phyloP scores from a whole-genome alignment of 1,140 invertebrate genomes.

The Macrotrachela quadricornifera region DNA sequence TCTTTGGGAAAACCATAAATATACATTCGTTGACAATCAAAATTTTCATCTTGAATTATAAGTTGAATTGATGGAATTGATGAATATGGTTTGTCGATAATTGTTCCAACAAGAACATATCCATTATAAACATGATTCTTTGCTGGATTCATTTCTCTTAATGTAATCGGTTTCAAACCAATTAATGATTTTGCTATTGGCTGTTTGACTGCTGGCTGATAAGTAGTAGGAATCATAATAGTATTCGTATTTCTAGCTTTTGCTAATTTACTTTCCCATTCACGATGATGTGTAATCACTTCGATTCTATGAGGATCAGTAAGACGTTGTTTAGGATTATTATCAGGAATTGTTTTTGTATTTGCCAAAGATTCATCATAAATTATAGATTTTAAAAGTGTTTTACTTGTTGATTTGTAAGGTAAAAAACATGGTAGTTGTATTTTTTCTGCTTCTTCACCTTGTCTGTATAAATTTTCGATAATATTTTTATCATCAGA shows the following conservation, averaged over 20 bases:
- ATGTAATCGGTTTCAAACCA: neutral
- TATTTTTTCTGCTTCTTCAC: neutral
- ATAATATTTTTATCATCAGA: too few relatives aligned
- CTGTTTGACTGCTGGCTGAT: neutral
- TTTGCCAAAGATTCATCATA: too few relatives aligned
- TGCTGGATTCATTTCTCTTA: neutral
- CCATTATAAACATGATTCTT: neutral
- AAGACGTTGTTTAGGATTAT: too few relatives aligned
- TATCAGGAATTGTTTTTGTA: too few relatives aligned
- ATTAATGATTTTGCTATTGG: neutral
- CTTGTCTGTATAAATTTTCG: neutral
- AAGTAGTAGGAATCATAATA: neutral
- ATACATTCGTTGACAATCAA: neutral
- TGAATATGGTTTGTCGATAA: neutral
- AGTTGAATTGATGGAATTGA: neutral
- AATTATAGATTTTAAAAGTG: too few relatives aligned
- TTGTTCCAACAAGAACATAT: neutral
- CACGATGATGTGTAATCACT: too few relatives aligned
- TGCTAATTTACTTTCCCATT: too few relatives aligned
- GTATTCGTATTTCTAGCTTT: neutral
- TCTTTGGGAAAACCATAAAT: neutral
- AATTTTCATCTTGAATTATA: neutral
- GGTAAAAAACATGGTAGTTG: conserved; percentile 6
- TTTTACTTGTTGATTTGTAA: neutral
- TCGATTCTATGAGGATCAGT: too few relatives aligned